A percentile compares a stretch with the other conserved stretches of the same genome.
Conservation (phyloP, 2,888 invertebrate genomes). For the Heliconius aoede region DNA sequence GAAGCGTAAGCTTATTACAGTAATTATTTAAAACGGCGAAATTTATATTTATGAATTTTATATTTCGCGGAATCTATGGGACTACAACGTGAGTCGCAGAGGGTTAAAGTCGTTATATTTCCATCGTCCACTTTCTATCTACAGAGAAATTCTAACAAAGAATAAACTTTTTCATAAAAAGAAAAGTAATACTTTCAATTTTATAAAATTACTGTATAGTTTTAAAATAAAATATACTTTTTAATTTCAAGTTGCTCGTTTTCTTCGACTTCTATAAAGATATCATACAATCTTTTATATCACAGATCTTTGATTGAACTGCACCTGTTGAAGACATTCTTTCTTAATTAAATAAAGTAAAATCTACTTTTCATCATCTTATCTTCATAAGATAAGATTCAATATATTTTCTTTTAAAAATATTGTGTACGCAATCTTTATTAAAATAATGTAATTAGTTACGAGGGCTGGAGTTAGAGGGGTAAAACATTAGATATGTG, state of each 20-base stretch:
- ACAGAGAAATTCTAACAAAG: background rate
- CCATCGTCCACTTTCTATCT: background rate
- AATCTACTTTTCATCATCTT: constrained; percentile 31
- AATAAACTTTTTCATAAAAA: constrained; percentile 2
- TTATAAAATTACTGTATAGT: constrained; percentile 32
- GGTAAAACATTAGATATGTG: no score
- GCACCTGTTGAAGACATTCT: constrained; percentile 34
- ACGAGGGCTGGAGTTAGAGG: no score
- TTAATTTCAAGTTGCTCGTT: constrained; percentile 26
- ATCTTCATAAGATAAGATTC: constrained; percentile 17
- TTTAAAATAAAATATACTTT: constrained; percentile 25
- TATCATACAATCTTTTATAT: constrained; percentile 34
- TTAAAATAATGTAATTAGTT: no score
- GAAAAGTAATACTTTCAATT: constrained; percentile 37
- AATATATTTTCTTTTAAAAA: background rate
- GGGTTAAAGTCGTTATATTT: no score
- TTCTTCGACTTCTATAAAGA: constrained; percentile 29
- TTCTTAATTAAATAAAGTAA: constrained; percentile 30
- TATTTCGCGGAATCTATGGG: no score
- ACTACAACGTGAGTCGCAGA: no score
- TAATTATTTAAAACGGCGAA: no score
- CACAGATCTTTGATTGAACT: constrained; percentile 27
- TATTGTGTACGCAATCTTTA: background rate
- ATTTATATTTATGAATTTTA: no score
- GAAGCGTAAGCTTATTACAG: no score